phyloP scores from a whole-genome alignment of 2,797 vertebrate genomes.

The Cottoperca gobio region DNA sequence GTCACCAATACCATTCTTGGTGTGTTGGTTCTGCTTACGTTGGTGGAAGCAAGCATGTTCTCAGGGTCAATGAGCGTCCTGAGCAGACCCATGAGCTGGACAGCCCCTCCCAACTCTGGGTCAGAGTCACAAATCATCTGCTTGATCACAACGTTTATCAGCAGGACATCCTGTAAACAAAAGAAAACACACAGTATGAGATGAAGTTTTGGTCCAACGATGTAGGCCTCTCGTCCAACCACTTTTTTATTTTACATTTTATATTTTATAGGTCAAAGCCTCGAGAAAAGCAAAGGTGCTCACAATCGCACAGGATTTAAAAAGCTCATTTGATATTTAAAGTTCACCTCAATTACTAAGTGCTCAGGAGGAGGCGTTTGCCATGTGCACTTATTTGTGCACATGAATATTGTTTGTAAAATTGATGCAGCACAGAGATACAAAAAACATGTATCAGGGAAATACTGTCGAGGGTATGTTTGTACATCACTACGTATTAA shows the following conservation, averaged over 20 bases:
- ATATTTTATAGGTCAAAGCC: neutral
- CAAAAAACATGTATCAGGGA: neutral
- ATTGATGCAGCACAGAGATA: neutral
- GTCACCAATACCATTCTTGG: neutral
- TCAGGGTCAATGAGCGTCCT: conserved; percentile 98
- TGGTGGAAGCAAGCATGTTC: conserved; percentile 98
- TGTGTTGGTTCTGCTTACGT: conserved; percentile 84
- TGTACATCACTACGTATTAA: neutral
- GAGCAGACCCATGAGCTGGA: conserved; percentile 98
- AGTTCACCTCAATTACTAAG: neutral
- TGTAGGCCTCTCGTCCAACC: neutral
- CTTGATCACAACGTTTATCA: conserved; percentile 99
- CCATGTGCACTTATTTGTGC: neutral
- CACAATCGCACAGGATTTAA: neutral
- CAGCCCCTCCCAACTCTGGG: conserved; percentile 96
- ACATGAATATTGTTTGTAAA: neutral
- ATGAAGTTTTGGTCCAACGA: neutral
- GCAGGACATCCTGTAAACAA: conserved; percentile 92
- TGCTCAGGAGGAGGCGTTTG: neutral
- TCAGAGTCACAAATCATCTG: conserved; percentile 99
- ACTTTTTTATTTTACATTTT: neutral
- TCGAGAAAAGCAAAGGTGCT: neutral
- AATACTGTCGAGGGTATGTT: neutral
- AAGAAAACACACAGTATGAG: conserved; percentile 1
- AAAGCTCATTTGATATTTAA: neutral